A percentile compares a stretch with the other conserved stretches of the same genome.
Conservation (phyloP, 2,888 invertebrate genomes). For the Acheta domesticus region DNA sequence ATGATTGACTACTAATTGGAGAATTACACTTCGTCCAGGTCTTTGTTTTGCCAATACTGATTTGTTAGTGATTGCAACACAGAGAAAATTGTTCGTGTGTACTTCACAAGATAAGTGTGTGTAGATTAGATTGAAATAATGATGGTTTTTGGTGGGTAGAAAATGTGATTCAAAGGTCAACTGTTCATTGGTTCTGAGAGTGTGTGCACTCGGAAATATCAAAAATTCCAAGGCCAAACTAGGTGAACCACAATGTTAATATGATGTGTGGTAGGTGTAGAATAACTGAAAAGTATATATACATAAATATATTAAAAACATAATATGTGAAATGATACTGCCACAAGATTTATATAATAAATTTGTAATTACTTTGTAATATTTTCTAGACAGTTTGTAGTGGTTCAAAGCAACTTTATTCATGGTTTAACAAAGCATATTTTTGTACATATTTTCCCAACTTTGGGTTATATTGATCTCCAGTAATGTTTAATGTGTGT, state of each 20-base stretch:
- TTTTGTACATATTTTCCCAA: constrained; percentile 7
- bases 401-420: background rate
- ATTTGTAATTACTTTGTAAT: constrained; percentile 7
- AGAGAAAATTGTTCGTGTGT: background rate
- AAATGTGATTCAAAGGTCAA: background rate
- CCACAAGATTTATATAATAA: constrained; percentile 1
- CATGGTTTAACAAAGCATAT: background rate
- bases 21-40: too few relatives aligned
- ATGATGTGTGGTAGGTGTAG: background rate
- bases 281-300: background rate
- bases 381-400: background rate
- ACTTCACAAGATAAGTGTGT: background rate
- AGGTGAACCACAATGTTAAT: background rate
- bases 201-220: background rate
- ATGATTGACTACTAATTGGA: too few relatives aligned
- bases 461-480: background rate
- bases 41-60: too few relatives aligned
- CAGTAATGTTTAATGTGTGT: too few relatives aligned
- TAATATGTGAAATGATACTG: constrained; percentile 1
- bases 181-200: background rate
- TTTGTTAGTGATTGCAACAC: background rate
- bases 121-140: background rate
- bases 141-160: background rate
- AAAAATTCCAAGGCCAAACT: background rate
- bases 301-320: background rate